Evolutionary conservation across 2,888 invertebrate species (phyloP), one percentile per base, ranked within the genome.

Genomic region (Lithosia quadra): DNA sequence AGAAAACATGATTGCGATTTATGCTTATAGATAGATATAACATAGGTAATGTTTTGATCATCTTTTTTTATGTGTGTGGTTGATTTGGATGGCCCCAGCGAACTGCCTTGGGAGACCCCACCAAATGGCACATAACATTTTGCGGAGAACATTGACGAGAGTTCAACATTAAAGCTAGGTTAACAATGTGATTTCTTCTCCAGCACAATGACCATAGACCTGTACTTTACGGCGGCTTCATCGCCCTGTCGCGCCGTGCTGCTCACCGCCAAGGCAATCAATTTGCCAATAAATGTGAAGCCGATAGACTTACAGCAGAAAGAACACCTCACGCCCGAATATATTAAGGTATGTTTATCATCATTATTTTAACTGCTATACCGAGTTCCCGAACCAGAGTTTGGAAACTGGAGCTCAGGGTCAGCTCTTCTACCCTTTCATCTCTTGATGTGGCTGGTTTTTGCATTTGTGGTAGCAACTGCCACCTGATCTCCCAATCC

Each of bases 301-400:
- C 0, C 9, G 24, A 0, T 63, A 43, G 15, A 63, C 28, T 10
- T 63, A 11, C 43, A 28, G 33, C 28, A 43, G 9, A n/a, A 11
- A 11, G 62, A 63, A 49, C 62, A 63, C n/a, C 53, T 63, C 18
- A 43, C 21, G 11, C 62, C 62, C 21, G 62, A 63, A 18, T 63
- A n/a, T 15, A 10, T 63, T 21, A 63, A 63, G 28, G 62, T 62
- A 49, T 24, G 61, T 49, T 62, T 0, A 60, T 28, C 28, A n/a
- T n/a, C n/a, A 28, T 28, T 5, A 28, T 28, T 28, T 5, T 28
- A 28, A 28, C 2, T 2, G 28, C 5, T 28, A 28, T n/a, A 28
- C 28, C 28, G n/a, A n/a, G n/a, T n/a, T n/a, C n/a, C n/a, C n/a
- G n/a, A n/a, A 15, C 2, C 36, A 36, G 13, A 15, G 39, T 33